These are phyloP conservation scores for Lytechinus pictus DNA, from an alignment of 35 echinoderm and acorn worm species.

Conservation along the genomic window DNA sequence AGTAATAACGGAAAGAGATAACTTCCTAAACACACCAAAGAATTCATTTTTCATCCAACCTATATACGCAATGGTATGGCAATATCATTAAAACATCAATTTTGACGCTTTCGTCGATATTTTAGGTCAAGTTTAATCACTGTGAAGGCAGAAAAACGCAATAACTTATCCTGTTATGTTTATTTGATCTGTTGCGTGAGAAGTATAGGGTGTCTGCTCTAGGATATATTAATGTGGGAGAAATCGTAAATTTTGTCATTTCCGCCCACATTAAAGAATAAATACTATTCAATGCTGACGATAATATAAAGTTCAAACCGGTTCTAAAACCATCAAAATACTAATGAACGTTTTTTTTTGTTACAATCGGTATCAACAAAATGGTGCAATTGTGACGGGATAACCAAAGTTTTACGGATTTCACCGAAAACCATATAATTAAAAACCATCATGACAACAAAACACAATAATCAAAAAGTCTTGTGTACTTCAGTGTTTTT, in stretches of 20 bases:
- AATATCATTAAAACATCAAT: background rate
- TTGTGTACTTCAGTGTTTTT: background rate
- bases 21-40: background rate
- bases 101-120: background rate
- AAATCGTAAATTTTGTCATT: constrained; percentile 4
- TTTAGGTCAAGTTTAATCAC: background rate
- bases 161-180: background rate
- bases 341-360: background rate
- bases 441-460: background rate
- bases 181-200: background rate
- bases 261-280: background rate
- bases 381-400: background rate
- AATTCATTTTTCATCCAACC: background rate
- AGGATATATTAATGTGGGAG: background rate
- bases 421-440: background rate
- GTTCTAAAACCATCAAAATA: constrained; percentile 3
- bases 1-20: background rate
- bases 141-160: background rate
- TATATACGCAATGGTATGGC: background rate
- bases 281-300: background rate
- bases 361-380: too few relatives aligned
- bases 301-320: background rate
- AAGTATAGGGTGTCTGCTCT: background rate
- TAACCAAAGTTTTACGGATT: background rate
- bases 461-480: background rate